Evolutionary conservation across 2,113 vertebrate species (phyloP).

Genomic region (Poecile atricapillus): DNA sequence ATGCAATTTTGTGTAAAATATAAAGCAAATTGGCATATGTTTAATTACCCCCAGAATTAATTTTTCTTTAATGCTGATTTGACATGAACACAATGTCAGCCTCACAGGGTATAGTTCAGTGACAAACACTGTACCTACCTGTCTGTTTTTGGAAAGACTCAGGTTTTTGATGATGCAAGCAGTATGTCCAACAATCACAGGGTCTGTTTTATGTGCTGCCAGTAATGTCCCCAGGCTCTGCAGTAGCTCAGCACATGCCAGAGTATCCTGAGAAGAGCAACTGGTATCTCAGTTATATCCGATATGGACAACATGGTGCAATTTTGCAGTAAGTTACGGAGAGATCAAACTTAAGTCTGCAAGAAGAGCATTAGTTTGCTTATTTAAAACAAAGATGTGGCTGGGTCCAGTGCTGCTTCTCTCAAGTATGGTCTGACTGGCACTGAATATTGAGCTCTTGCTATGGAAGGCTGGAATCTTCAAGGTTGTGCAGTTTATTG

Average conservation of each 20-base stretch:
- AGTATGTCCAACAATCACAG: constrained; percentile 60
- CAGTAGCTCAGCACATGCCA: constrained; percentile 69
- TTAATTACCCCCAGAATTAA: not conserved
- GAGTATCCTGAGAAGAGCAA: constrained; percentile 64
- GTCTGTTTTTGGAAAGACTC: constrained; percentile 31
- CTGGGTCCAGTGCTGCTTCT: not conserved
- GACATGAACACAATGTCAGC: not conserved
- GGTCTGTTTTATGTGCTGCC: constrained; percentile 47
- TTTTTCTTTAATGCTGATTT: not conserved
- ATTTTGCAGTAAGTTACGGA: not conserved
- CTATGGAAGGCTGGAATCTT: not conserved
- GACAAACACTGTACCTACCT: constrained; percentile 1
- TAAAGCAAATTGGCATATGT: not conserved
- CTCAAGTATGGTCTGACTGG: not conserved
- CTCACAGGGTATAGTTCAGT: not conserved
- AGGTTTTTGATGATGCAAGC: constrained; percentile 72
- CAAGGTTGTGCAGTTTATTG: not conserved
- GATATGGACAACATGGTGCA: accelerated
- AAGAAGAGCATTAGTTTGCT: not conserved
- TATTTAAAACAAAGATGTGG: not conserved
- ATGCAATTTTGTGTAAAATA: not conserved
- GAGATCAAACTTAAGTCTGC: not conserved
- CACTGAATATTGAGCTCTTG: not conserved
- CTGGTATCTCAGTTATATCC: not conserved
- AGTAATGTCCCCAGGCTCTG: constrained; percentile 69